These are phyloP conservation scores for Nomada fabriciana DNA, from an alignment of 2,888 invertebrate species.

Conservation along the genomic window DNA sequence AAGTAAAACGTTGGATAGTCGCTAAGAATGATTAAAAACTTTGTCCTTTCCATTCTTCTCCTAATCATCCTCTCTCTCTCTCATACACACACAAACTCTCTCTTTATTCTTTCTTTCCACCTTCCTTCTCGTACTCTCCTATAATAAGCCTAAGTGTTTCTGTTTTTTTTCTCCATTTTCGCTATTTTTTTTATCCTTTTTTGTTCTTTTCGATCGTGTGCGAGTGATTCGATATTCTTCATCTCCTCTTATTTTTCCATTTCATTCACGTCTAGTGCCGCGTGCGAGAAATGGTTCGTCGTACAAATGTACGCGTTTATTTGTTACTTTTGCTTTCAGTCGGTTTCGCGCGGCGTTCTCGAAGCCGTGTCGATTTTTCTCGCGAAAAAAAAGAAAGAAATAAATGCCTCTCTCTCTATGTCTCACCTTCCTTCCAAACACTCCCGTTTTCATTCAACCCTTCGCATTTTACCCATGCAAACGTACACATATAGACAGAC, in stretches of 20 bases:
- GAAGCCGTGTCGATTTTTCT: conserved; percentile 54
- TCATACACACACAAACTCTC: neutral
- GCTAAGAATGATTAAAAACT: conserved; percentile 55
- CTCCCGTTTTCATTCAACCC: neutral
- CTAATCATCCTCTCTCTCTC: neutral
- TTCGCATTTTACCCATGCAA: neutral
- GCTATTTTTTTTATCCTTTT: neutral
- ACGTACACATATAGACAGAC: neutral
- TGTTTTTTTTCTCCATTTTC: neutral
- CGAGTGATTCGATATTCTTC: neutral
- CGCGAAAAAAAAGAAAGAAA: conserved; percentile 3
- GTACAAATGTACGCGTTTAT: conserved; percentile 64
- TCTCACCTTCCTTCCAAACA: neutral
- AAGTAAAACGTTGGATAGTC: conserved; percentile 63
- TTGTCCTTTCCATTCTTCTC: neutral
- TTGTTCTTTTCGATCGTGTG: neutral
- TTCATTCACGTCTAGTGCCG: neutral
- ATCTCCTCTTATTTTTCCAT: neutral
- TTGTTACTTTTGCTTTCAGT: conserved; percentile 68
- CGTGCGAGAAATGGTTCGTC: conserved; percentile 63
- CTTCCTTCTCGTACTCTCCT: neutral
- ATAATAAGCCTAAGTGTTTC: neutral
- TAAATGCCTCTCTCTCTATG: conserved; percentile 7
- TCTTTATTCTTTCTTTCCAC: neutral
- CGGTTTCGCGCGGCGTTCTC: conserved; percentile 66